Evolutionary conservation across 2,113 vertebrate genomes (phyloP), one percentile per base, ranked within the genome.

Genomic region (Anguilla japonica): DNA sequence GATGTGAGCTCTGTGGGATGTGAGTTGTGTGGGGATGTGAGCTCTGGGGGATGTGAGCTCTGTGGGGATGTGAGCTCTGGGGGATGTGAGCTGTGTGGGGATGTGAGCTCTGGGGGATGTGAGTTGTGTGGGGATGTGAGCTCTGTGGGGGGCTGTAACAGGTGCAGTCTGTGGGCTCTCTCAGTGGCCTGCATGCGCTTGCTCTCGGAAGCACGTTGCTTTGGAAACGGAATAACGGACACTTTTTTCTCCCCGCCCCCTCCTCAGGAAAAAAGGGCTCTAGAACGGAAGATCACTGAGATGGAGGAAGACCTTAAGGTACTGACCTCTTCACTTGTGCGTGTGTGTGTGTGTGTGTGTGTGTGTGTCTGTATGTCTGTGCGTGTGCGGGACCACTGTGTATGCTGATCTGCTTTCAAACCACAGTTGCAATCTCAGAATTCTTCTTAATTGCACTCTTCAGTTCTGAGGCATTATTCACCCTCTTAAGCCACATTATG

Each of bases 261-360:
- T 81, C n/a, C 86, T 83, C 95, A 99, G 98, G 98, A 99, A 98
- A 97, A 97, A 98, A 98, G 98, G 96, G 98, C 98, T 87, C 96
- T 99, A 95, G 98, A 99, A 98, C 99, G 98, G 97, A 98, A 98
- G 96, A 99, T 99, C 94, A 98, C 98, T 97, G 98, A 99, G 95
- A 99, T 99, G 98, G 98, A 99, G 96, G 98, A 99, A 93, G 98
- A 99, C 93, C 97, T 99, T 86, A 99, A 99, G 97, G 98, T 99
- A 97, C 71, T 75, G 26, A n/a, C 22, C 15, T 63, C 14, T 8
- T 13, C 20, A 2, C 20, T 4, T 63, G 5, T 63, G 14, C 3
- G 11, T 63, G 60, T 5, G 60, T 63, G 60, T 63, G 60, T 63
- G 9, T 63, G 63, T 71, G 9, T 46, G 5, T 5, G 67, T 53